Evolutionary conservation across 30 jellyfish, hydroid and myxozoan genomes (phyloP).

Genomic region (Aurelia coerulea): DNA sequence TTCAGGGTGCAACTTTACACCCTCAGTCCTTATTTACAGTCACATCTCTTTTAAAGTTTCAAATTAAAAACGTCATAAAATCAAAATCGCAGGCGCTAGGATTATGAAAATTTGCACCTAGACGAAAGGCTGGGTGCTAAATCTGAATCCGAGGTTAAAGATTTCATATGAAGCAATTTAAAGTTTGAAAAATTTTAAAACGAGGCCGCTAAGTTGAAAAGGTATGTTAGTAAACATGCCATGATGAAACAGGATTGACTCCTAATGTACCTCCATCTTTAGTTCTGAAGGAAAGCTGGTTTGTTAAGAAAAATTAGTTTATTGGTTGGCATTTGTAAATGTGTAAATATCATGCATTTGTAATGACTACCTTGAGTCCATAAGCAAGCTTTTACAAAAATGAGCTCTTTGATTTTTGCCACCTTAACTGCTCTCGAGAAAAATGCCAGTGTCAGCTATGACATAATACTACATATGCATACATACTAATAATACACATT

Average conservation of each 20-base stretch:
- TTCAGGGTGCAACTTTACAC: no score
- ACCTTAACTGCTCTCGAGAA: background rate
- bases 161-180: no score
- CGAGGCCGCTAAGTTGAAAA: no score
- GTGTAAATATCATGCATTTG: conserved; percentile 6
- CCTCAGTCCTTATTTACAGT: no score
- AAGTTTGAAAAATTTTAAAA: no score
- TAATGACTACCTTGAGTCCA: conserved; percentile 14
- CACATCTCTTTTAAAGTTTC: no score
- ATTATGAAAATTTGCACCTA: no score
- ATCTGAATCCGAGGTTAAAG: no score
- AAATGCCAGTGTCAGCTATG: background rate
- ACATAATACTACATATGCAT: background rate
- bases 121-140: no score
- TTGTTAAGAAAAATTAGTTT: background rate
- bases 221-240: background rate
- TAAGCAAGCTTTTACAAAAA: conserved; percentile 3
- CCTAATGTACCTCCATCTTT: background rate
- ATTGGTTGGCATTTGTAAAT: conserved; percentile 3
- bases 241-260: conserved; percentile 13
- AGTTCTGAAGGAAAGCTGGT: background rate
- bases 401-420: conserved; percentile 21
- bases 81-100: no score
- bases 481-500: background rate
- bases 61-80: no score